A percentile compares a stretch with the other conserved stretches of the same genome.
Evolutionary conservation across 2,797 vertebrate species (phyloP).

Genomic region (Sebastes matsubarae): DNA sequence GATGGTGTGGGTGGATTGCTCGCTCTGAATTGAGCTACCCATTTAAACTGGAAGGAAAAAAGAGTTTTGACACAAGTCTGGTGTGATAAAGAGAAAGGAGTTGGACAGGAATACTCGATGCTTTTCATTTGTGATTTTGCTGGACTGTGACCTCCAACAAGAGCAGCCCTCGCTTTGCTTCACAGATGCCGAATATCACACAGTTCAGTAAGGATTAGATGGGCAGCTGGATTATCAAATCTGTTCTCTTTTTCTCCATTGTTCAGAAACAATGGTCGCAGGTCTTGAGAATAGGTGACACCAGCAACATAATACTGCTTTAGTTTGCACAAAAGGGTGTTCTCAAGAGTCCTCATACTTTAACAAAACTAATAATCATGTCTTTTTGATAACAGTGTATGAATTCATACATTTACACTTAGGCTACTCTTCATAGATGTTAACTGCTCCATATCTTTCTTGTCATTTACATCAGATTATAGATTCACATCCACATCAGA

Average conservation of each 20-base stretch:
- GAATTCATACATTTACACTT: neutral
- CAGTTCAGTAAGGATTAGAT: slow-evolving; percentile 37
- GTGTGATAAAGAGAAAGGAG: slow-evolving; percentile 5
- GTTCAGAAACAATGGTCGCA: neutral
- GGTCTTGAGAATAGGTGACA: neutral
- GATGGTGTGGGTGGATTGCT: slow-evolving; percentile 17
- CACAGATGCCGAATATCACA: slow-evolving; percentile 22
- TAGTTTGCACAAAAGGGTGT: neutral
- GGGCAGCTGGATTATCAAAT: neutral
- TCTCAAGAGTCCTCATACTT: neutral
- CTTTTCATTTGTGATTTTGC: slow-evolving; percentile 15
- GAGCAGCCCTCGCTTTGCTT: neutral
- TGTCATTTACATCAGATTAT: neutral
- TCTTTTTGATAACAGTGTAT: neutral
- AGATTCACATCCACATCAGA: neutral
- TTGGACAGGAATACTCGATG: neutral
- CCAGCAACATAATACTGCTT: neutral
- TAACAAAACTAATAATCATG: neutral
- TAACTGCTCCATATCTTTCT: neutral
- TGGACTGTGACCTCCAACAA: slow-evolving; percentile 16
- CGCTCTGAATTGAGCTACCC: slow-evolving; percentile 28
- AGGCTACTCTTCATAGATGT: neutral
- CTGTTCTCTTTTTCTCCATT: slow-evolving; percentile 14
- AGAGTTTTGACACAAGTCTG: slow-evolving; percentile 24
- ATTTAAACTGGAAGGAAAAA: slow-evolving; percentile 25